Evolutionary conservation across 2,888 invertebrate species (phyloP).

Genomic region (Drosophila ustulata): DNA sequence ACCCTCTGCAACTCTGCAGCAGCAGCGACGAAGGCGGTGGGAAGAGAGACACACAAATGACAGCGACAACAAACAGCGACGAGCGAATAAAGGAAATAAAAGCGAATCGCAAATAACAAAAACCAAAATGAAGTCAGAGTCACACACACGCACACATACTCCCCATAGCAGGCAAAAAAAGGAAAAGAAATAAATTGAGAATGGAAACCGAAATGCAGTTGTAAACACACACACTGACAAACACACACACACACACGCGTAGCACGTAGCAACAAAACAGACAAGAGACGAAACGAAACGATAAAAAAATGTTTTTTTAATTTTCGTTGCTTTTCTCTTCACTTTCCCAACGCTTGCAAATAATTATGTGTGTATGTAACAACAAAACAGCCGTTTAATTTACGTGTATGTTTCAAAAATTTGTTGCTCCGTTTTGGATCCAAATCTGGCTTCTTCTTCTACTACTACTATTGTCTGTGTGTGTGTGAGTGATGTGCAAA

Average conservation of each 20-base stretch:
- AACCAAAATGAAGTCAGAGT: conserved; percentile 62
- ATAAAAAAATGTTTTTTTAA: not conserved
- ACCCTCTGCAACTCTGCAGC: conserved; percentile 52
- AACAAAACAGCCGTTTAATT: conserved; percentile 18
- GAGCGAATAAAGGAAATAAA: conserved; percentile 73
- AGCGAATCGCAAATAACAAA: conserved; percentile 71
- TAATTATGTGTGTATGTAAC: conserved; percentile 1
- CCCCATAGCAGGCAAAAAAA: conserved; percentile 8
- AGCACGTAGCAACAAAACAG: conserved; percentile 13
- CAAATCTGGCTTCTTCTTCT: conserved; percentile 55
- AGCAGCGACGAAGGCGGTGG: conserved; percentile 47
- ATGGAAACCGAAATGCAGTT: conserved; percentile 42
- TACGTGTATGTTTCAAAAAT: conserved; percentile 26
- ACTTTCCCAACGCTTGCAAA: conserved; percentile 28
- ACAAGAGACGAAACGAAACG: not conserved
- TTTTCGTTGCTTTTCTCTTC: not conserved
- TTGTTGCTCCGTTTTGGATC: conserved; percentile 41
- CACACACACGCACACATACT: conserved; percentile 9
- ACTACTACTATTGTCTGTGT: conserved; percentile 1
- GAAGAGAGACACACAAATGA: conserved; percentile 53
- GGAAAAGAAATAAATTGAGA: conserved; percentile 12
- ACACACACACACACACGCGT: conserved; percentile 34
- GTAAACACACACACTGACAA: conserved; percentile 58
- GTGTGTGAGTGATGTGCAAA: conserved; percentile 35
- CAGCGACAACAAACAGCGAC: conserved; percentile 65